These are phyloP conservation scores for Stictonetta naevosa DNA, from an alignment of 2,113 vertebrate genomes.

Conservation along the genomic window DNA sequence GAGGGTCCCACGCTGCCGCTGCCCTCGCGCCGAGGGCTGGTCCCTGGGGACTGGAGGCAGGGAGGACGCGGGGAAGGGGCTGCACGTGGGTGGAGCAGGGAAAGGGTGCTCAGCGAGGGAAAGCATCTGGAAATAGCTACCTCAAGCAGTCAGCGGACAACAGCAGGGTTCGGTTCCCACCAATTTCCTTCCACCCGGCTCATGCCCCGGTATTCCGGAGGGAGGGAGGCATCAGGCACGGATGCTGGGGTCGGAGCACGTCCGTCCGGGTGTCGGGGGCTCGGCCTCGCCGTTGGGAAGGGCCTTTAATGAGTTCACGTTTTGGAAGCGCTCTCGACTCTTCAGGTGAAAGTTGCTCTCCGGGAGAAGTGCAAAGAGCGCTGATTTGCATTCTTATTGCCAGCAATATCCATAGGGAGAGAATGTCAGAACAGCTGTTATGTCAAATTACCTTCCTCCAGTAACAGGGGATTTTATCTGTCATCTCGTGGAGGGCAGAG, in stretches of 20 bases:
- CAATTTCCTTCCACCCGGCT: not conserved
- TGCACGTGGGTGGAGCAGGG: accelerated
- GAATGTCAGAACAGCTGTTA: constrained; percentile 75
- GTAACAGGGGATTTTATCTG: constrained; percentile 66
- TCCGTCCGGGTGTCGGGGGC: not conserved
- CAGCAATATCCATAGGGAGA: constrained; percentile 65
- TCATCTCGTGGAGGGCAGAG: constrained; percentile 67
- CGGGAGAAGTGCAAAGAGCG: constrained; percentile 48
- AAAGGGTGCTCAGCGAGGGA: not conserved
- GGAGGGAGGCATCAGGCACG: not conserved
- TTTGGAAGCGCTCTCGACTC: constrained; percentile 41
- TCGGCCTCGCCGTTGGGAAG: not conserved
- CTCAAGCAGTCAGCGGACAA: not conserved
- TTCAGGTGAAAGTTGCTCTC: constrained; percentile 62
- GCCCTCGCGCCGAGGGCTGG: accelerated
- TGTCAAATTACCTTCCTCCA: constrained; percentile 72
- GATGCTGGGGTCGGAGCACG: not conserved
- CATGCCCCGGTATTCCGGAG: not conserved
- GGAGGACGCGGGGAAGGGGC: accelerated
- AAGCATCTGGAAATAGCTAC: not conserved
- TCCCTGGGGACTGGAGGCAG: not conserved
- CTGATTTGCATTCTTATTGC: constrained; percentile 76
- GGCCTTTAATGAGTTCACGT: constrained; percentile 37
- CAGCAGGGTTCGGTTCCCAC: not conserved
- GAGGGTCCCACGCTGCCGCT: not conserved